Evolutionary conservation across 2,113 vertebrate genomes (phyloP), one percentile per base, ranked within the genome.

Genomic region (Cebus imitator): DNA sequence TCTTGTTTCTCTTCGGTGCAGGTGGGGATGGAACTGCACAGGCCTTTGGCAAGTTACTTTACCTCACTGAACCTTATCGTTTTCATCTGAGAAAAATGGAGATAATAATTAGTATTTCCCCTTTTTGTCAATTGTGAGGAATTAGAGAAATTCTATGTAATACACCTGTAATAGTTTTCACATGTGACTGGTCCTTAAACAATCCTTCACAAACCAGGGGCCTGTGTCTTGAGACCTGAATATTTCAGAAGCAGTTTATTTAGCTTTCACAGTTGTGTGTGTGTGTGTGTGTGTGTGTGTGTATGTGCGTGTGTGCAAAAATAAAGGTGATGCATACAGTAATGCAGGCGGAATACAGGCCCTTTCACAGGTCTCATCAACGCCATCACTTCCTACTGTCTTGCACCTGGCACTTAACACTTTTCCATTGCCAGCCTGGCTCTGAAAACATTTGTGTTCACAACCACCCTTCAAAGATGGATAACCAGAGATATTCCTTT

Each of bases 231-330:
- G 2, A 85, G 25, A 72, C 18, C 27, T 48, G 18, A 84, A 48
- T 66, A 1, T 95, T 94, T 27, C 50, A 87, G 35, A 89, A 76
- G n/a, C 78, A 82, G 75, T 89, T 81, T 95, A 93, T 43, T 83
- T 83, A 48, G 35, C 8, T 23, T 48, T 91, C 27, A 55, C 16
- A 45, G 21, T 80, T 1, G 8, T 57, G 45, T 45, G n/a, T 8
- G 27, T 48, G 43, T 8, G 25, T 40, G 3, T 40, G 87, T 48
- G 55, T n/a, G 43, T 79, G 76, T 81, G 23, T 68, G 16, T 40
- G 58, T 23, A 21, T 30, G 2, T 70, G 43, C n/a, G 21, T 30
- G 2, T 70, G 43, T 45, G 32, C 11, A 13, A 6, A 6, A 61
- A 66, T 66, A 21, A 14, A 21, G 2, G 8, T 43, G 18, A 25